These are phyloP conservation scores for Donacobius atricapilla DNA, from an alignment of 2,113 vertebrate genomes.

Conservation along the genomic window DNA sequence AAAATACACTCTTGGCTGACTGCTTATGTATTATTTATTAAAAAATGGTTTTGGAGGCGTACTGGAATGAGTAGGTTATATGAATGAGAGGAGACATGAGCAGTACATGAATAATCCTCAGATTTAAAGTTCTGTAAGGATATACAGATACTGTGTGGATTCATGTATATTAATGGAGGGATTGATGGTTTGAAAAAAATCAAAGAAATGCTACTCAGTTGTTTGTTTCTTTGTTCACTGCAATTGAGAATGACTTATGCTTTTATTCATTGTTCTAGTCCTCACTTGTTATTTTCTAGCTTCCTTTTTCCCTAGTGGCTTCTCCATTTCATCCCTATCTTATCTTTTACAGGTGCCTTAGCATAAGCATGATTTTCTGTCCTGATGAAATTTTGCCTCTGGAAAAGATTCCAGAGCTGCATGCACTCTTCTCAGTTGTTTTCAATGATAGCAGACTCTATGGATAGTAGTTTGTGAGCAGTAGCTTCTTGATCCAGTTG, in stretches of 20 bases:
- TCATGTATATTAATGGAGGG: background rate
- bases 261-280: background rate
- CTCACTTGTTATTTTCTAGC: background rate
- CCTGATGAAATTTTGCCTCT: background rate
- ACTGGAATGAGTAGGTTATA: background rate
- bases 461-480: background rate
- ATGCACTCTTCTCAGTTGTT: background rate
- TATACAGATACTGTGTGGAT: background rate
- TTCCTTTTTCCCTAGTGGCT: background rate
- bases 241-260: background rate
- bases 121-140: background rate
- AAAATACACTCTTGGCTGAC: background rate
- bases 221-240: background rate
- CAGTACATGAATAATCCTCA: background rate
- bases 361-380: background rate
- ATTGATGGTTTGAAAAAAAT: background rate
- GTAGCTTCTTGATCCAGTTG: background rate
- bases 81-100: background rate
- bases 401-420: background rate
- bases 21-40: slow-evolving; percentile 28
- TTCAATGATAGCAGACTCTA: background rate
- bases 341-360: background rate
- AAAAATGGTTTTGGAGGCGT: background rate
- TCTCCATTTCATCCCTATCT: background rate
- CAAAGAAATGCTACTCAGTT: background rate